These are phyloP conservation scores for Onychomys torridus DNA, from an alignment of 2,797 vertebrate genomes.

Conservation along the genomic window DNA sequence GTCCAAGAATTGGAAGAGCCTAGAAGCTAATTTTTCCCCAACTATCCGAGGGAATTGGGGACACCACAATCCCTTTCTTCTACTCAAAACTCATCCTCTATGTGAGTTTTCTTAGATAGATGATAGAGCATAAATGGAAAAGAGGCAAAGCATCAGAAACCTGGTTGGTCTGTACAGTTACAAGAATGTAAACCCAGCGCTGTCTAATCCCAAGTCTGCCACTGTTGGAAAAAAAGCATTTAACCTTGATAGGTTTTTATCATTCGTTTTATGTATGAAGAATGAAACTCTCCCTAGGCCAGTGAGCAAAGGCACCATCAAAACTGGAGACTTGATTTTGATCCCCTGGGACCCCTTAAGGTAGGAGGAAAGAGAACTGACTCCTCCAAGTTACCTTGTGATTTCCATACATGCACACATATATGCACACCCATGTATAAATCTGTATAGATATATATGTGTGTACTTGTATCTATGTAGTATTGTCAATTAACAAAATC, in stretches of 20 bases:
- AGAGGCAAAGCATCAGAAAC: neutral
- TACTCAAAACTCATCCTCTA: neutral
- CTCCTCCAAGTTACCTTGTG: neutral
- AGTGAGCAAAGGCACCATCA: neutral
- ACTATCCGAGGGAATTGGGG: neutral
- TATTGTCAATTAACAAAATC: neutral
- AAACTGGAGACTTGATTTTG: neutral
- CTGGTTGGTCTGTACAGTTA: neutral
- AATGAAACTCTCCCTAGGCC: neutral
- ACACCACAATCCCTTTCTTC: neutral
- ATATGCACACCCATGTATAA: neutral
- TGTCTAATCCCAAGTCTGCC: conserved; percentile 1
- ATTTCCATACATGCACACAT: neutral
- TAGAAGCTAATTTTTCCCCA: conserved; percentile 20
- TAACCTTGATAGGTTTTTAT: neutral
- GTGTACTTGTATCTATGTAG: neutral
- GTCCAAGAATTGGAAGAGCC: conserved; percentile 21
- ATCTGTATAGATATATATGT: neutral
- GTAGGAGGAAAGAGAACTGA: neutral
- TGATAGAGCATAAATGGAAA: conserved; percentile 15
- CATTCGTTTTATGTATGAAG: neutral
- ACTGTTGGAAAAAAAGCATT: neutral
- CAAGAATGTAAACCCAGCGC: neutral
- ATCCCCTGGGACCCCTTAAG: neutral
- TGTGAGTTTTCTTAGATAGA: neutral